Evolutionary conservation across 2,797 vertebrate genomes (phyloP), one percentile per base, ranked within the genome.

Genomic region (Cyprinodon diabolis): DNA sequence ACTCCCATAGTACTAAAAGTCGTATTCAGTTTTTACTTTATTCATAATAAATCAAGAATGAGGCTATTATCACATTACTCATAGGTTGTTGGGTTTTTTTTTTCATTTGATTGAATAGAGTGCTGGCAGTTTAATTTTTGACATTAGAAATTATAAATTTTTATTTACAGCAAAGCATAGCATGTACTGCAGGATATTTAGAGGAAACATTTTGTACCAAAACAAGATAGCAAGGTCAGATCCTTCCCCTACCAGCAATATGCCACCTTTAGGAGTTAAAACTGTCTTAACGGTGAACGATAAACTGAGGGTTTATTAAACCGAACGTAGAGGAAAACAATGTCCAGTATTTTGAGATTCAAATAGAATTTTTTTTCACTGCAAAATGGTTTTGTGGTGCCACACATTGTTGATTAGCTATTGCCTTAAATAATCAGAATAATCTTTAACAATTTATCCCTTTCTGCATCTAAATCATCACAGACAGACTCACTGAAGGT

Each of bases 381-480:
- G 19, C 21, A 55, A 54, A 55, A 55, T n/a, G 21, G 21, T 56
- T 56, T 56, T n/a, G 19, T 65, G 62, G 13, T 47, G 40, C 40
- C 40, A 65, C 40, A 65, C 60, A n/a, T 21, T 63, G 37, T 63
- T 63, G 19, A 62, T 62, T 62, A 12, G 14, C 45, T 65, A n/a
- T 45, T 8, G 12, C 30, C 21, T 60, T 47, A 74, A 54, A 65
- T 12, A 58, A 60, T 19, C 25, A 63, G 17, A 8, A 35, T 8
- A n/a, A 17, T 60, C 43, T 56, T 55, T 3, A n/a, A 60, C n/a
- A 63, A 5, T 19, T 43, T 43, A 17, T 23, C 54, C 4, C 30
- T 40, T 43, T 56, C 12, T 71, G 11, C 14, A 73, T 49, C 21
- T 49, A 52, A 77, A 74, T 66, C 6, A 65, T 66, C 19, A 40